Evolutionary conservation across 37 sponge, comb jelly and placozoan species (phyloP).

Genomic region (Hormiphora californensis): DNA sequence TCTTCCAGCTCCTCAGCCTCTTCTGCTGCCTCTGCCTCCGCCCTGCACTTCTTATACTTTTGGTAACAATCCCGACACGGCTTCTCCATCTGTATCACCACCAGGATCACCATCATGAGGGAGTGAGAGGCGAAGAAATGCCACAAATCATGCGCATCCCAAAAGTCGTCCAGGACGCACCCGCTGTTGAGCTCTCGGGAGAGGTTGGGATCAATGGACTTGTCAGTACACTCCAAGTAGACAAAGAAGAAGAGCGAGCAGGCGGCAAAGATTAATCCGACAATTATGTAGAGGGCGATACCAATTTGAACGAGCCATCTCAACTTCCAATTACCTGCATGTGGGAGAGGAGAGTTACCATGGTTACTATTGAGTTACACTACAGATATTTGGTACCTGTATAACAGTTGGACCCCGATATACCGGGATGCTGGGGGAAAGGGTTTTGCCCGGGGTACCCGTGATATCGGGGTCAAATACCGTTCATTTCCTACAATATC

Average conservation of each 20-base stretch:
- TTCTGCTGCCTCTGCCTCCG: background rate
- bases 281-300: background rate
- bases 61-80: background rate
- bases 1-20: background rate
- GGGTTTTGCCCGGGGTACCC: too few species aligned
- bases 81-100: conserved; percentile 1
- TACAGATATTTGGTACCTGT: too few species aligned
- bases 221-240: background rate
- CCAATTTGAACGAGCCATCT: background rate
- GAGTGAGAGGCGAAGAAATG: background rate
- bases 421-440: too few species aligned
- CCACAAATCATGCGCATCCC: conserved; percentile 16
- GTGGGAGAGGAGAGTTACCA: too few species aligned
- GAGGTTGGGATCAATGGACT: background rate
- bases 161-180: conserved; percentile 19
- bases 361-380: too few species aligned
- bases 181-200: conserved; percentile 7
- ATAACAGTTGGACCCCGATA: too few species aligned
- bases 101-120: background rate
- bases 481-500: too few species aligned
- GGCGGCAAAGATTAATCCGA: background rate
- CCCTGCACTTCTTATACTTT: background rate
- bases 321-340: too few species aligned
- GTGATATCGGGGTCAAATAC: too few species aligned
- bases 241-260: conserved; percentile 14